Evolutionary conservation across 2,888 invertebrate species (phyloP), one percentile per base, ranked within the genome.

Genomic region (Drosophila sordidapex): DNA sequence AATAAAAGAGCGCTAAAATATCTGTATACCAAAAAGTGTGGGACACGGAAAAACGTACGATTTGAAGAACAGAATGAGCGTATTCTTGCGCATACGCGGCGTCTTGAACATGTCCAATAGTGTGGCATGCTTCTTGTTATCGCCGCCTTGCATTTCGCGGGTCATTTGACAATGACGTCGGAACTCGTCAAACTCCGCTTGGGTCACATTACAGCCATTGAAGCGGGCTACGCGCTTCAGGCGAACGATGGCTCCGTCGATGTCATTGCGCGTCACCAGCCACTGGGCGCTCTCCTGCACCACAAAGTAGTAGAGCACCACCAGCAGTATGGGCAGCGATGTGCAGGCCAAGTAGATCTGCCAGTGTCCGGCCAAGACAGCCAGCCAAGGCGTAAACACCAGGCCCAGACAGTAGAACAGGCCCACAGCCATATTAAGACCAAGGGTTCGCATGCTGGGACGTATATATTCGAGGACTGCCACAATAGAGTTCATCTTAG

Each of bases 221-320:
- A 94, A 93, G 77, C 92, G 92, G 2, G 95, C 95, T 33, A 95
- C 94, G 54, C 93, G 93, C 81, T 93, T 92, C 65, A 95, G 94
- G 60, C 95, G 94, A 54, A 90, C 82, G 3, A 95, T 93, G 11
- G 95, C 95, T 43, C 94, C 93, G 51, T 94, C 94, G 1, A 94
- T 90, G 73, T 93, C 92, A 35, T 94, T 94, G 80, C 94, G 94
- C 64, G 95, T 94, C 4, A 95, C 93, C 56, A 95, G 90, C 95
- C 95, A 95, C 79, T 95, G 94, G 0, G 95, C 95, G 79, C 95
- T 95, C 90, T 95, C 95, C n/a, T 95, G 95, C 27, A 94, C 94
- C 53, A 94, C 89, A 49, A 94, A 93, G 78, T 95, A 95, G 81
- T 94, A 94, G 4, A 91, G 68, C 10, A 94, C 81, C 36, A 94